These are phyloP conservation scores for Ethmia dodecea DNA, from an alignment of 2,888 invertebrate species.

Conservation along the genomic window DNA sequence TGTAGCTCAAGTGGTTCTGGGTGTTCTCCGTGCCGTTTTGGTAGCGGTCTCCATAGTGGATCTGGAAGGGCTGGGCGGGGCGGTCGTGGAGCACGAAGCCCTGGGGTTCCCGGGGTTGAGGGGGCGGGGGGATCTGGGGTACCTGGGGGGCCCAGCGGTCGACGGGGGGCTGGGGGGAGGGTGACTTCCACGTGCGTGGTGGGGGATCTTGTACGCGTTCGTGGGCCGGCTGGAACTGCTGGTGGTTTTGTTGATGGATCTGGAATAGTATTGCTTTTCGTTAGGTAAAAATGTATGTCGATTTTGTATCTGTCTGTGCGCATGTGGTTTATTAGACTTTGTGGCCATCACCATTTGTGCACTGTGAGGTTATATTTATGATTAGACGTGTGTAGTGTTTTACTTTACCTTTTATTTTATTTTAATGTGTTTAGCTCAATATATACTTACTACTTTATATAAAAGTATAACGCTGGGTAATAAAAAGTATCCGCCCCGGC, in stretches of 20 bases:
- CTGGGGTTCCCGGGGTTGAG: constrained; percentile 46
- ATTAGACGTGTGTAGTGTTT: too few relatives aligned
- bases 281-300: background rate
- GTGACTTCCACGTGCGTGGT: constrained; percentile 62
- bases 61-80: constrained; percentile 47
- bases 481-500: too few relatives aligned
- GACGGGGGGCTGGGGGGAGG: constrained; percentile 46
- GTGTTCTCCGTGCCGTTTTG: constrained; percentile 81
- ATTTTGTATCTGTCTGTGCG: background rate
- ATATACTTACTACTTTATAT: too few relatives aligned
- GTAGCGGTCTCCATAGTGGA: constrained; percentile 72
- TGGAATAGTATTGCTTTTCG: constrained; percentile 37
- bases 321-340: background rate
- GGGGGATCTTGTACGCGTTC: constrained; percentile 36
- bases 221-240: constrained; percentile 27
- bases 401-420: too few relatives aligned
- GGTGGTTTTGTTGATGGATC: constrained; percentile 36
- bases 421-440: too few relatives aligned
- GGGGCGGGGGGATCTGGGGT: constrained; percentile 40
- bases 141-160: constrained; percentile 67
- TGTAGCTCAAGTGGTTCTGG: constrained; percentile 77
- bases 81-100: constrained; percentile 83
- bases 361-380: too few relatives aligned
- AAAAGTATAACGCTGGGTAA: too few relatives aligned
- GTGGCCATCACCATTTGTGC: too few relatives aligned